phyloP scores from a whole-genome alignment of 2,797 vertebrate genomes.

The Chiloscyllium punctatum region DNA sequence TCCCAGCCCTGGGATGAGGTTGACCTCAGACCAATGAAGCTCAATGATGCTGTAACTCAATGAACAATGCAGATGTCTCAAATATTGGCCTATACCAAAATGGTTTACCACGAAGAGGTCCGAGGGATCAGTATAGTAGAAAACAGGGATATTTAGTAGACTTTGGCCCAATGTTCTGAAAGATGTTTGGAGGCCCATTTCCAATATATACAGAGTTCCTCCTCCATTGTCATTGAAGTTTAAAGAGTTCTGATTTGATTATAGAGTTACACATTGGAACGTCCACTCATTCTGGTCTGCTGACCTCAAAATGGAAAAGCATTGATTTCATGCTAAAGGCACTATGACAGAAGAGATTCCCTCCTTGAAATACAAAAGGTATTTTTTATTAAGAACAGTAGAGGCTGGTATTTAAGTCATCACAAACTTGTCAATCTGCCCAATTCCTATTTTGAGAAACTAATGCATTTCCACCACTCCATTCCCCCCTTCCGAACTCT shows the following conservation, averaged over 20 bases:
- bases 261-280: neutral
- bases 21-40: neutral
- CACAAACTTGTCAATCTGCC: neutral
- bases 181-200: neutral
- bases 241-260: neutral
- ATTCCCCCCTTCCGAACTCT: neutral
- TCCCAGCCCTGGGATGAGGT: neutral
- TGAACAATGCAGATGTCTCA: neutral
- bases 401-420: neutral
- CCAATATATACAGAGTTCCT: neutral
- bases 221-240: neutral
- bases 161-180: neutral
- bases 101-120: neutral
- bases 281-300: neutral
- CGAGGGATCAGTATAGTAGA: neutral
- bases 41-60: neutral
- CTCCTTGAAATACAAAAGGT: neutral
- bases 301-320: neutral
- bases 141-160: neutral
- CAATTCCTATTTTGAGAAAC: neutral
- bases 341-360: neutral
- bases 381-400: neutral
- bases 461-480: neutral
- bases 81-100: neutral
- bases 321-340: neutral